Base-by-base conservation (phyloP, 2,888 invertebrate species). In the Tromatobia lineatoria region DNA sequence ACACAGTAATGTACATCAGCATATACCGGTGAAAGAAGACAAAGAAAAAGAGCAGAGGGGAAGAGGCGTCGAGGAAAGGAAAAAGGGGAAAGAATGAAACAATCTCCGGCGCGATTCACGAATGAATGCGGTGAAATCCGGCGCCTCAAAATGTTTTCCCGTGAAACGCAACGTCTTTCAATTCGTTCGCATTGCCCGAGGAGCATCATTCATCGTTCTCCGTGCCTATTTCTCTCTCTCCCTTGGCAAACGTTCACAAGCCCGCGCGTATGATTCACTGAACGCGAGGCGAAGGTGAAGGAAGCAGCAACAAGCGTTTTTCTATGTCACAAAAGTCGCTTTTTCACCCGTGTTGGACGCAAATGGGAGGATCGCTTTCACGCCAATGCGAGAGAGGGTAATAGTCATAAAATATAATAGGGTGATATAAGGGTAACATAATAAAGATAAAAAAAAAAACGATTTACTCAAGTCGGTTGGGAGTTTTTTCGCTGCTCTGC, bases 151-250 rank as follows among this genome's bases (percentile, higher is more conserved):
- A 54, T 66, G 66, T 76, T 76, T 54, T 38, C 15, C n/a, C 42
- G 42, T 42, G 38, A 52, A 57, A 67, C 38, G 20, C 23, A 54
- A 67, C 70, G 71, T 66, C 66, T 66, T 42, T 66, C 52, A 66
- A 66, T 76, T 25, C 76, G 42, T 67, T 25, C 54, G 42, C 38
- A 76, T 66, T 76, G 13, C 38, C 15, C 52, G 54, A 67, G 29
- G 42, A 57, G 67, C 67, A 74, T 80, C 50, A 47, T 80, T 69
- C 80, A 74, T 59, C 67, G 73, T 67, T 10, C 15, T 38, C 64
- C 38, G 10, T 38, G 52, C 66, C 38, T 70, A 23, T 69, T 69
- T 57, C 67, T 29, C 4, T 38, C 18, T 18, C 2, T n/a, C 50
- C 38, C 38, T 34, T 34, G 18, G 42, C 11, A 50, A 71, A 45